Evolutionary conservation across 2,797 vertebrate genomes (phyloP).

Genomic region (Lagocephalus sceleratus): DNA sequence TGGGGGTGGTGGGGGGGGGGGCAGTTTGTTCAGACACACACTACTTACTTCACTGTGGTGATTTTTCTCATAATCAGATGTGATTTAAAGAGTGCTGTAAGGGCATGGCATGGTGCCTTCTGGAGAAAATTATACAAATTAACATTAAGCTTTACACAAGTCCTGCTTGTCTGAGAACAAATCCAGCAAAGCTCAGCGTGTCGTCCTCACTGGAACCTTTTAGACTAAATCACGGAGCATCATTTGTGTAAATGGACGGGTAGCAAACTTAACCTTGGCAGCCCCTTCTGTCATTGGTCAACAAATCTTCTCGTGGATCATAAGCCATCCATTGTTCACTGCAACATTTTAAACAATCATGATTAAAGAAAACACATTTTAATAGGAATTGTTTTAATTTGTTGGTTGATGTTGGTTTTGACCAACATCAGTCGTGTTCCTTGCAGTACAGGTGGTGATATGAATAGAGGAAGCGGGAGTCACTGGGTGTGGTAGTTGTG

Average conservation of each 20-base stretch:
- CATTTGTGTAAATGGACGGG: not conserved
- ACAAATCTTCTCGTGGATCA: too few relatives aligned
- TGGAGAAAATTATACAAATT: not conserved
- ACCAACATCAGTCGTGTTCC: too few relatives aligned
- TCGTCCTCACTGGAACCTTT: not conserved
- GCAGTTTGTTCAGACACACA: constrained; percentile 36
- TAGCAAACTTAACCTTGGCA: not conserved
- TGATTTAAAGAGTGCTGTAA: constrained; percentile 34
- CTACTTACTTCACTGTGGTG: constrained; percentile 22
- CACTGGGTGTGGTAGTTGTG: too few relatives aligned
- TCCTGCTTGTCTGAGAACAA: too few relatives aligned
- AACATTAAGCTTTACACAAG: not conserved
- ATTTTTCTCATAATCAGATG: constrained; percentile 29
- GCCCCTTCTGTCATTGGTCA: not conserved
- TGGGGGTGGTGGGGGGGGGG: constrained; percentile 24
- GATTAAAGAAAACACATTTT: too few relatives aligned
- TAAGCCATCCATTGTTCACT: too few relatives aligned
- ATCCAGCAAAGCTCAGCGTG: too few relatives aligned
- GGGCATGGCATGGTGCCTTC: constrained; percentile 8
- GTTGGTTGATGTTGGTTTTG: too few relatives aligned
- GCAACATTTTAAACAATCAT: too few relatives aligned
- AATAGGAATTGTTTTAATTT: too few relatives aligned
- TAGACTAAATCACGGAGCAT: not conserved
- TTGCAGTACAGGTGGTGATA: too few relatives aligned
- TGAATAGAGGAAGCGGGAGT: too few relatives aligned